These are phyloP conservation scores for Hetaerina americana DNA, from an alignment of 1,140 invertebrate species.

Conservation along the genomic window DNA sequence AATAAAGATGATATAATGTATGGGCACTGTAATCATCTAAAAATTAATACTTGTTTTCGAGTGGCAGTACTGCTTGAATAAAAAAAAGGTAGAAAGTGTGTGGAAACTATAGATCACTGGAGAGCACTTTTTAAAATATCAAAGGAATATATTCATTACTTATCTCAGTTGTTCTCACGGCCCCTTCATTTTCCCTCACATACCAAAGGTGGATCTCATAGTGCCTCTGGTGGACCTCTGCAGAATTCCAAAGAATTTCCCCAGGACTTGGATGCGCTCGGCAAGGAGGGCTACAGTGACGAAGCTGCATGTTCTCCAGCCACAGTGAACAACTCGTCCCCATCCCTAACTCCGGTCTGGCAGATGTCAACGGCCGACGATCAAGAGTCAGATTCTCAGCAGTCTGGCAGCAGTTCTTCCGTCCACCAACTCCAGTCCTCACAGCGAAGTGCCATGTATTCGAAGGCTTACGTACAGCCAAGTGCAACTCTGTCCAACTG, in stretches of 20 bases:
- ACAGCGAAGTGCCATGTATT: conserved; percentile 20
- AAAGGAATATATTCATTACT: too few species aligned
- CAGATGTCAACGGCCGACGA: not conserved
- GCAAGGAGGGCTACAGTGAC: not conserved
- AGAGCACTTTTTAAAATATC: too few species aligned
- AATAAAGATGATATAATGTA: too few species aligned
- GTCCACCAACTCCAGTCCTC: conserved; percentile 16
- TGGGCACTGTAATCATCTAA: too few species aligned
- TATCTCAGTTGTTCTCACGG: too few species aligned
- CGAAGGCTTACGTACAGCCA: conserved; percentile 24
- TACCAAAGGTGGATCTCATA: not conserved
- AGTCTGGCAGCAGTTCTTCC: not conserved
- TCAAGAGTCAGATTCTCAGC: not conserved
- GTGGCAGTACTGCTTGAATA: too few species aligned
- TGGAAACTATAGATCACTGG: too few species aligned
- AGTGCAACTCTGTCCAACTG: conserved; percentile 27
- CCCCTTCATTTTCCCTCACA: not conserved
- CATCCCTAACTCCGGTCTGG: not conserved
- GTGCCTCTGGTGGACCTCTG: too few species aligned
- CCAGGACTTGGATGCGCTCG: not conserved
- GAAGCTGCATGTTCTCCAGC: not conserved
- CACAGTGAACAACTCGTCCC: not conserved
- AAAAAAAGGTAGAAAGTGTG: too few species aligned
- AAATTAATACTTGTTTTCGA: too few species aligned
- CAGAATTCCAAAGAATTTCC: too few species aligned